Evolutionary conservation across 2,797 vertebrate species (phyloP), one percentile per base, ranked within the genome.

Genomic region (Cottoperca gobio): DNA sequence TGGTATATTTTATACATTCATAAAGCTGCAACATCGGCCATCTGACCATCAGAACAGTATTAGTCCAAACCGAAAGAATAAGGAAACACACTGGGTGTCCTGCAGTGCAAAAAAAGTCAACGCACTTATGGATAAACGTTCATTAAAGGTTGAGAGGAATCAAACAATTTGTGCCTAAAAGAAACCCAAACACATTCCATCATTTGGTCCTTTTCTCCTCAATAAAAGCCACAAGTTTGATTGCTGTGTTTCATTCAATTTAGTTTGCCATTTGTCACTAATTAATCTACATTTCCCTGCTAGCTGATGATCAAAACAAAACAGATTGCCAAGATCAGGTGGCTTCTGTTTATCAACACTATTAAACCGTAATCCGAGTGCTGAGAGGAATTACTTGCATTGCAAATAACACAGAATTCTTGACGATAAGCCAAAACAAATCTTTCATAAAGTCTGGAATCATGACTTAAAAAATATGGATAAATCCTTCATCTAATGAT

Each of bases 211-310:
- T 59, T 21, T 24, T 57, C 70, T 59, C 37, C 49, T 62, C 79
- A 86, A 86, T 37, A 64, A 52, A 76, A 72, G 66, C 54, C 75
- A 72, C 72, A 42, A 69, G 70, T 73, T 61, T 50, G 82, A 80
- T 82, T 57, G 65, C 55, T 33, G 55, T 26, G 71, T 88, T 90
- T 60, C 62, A 62, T 85, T 78, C 73, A 76, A 87, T 88, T 86
- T 83, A 62, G 67, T 68, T 81, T 73, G 73, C 78, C 82, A 86
- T 90, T 86, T 88, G 79, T 79, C 60, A 65, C 61, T 89, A 89
- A 92, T 91, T 88, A 86, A 88, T 90, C 78, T 54, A 67, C 88
- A 91, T 87, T 78, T 86, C 42, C 55, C 39, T 1, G 42, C 84
- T 75, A 80, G 63, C 76, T 76, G 71, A 73, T 60, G 75, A 83